Conservation (phyloP, 2,113 vertebrate species). For the Otus sunia region DNA sequence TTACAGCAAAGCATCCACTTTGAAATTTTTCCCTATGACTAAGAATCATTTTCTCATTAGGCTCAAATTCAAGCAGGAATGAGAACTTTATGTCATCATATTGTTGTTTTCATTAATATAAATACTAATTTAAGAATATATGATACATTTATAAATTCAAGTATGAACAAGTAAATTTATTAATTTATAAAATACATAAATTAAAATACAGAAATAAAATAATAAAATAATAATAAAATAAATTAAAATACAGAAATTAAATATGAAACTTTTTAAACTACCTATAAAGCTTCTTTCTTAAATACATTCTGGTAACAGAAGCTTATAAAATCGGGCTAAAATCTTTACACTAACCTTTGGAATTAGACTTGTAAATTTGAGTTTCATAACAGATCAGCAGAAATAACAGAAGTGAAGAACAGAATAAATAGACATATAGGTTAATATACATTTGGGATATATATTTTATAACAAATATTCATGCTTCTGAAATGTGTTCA, state of each 20-base stretch:
- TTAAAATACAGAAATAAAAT: too few species aligned
- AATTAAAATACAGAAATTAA: too few species aligned
- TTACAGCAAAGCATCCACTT: not conserved
- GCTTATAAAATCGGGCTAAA: not conserved
- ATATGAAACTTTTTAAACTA: not conserved
- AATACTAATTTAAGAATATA: not conserved
- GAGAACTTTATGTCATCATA: not conserved
- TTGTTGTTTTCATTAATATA: not conserved
- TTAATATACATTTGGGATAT: not conserved
- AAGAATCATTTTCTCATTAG: not conserved
- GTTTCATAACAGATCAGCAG: not conserved
- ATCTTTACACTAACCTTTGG: not conserved
- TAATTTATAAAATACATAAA: not conserved
- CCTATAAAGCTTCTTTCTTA: not conserved
- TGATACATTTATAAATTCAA: not conserved
- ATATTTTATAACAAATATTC: not conserved
- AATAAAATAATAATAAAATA: too few species aligned
- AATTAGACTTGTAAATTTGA: not conserved
- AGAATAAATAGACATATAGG: not conserved
- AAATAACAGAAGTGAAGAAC: not conserved
- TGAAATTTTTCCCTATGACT: not conserved
- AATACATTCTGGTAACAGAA: not conserved
- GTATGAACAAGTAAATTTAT: not conserved
- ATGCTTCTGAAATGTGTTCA: not conserved
- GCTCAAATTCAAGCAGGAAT: not conserved